Base-by-base conservation (phyloP, 2,113 vertebrate genomes). In the Brachyistius frenatus region DNA sequence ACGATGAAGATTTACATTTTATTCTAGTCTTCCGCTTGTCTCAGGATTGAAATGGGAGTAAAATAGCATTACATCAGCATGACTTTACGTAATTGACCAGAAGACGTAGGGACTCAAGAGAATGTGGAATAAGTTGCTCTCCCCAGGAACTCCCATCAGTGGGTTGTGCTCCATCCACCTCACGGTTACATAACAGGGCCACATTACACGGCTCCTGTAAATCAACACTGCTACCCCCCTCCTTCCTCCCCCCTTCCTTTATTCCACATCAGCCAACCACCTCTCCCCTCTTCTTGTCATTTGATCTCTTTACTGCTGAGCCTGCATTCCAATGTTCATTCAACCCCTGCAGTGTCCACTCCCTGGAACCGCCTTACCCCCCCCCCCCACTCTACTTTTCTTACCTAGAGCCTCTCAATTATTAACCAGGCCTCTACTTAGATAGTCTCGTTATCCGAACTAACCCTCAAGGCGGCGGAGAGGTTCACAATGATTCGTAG, bases 321-420 rank as follows among this genome's bases (percentile, higher is more conserved):
- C 68, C 85, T 82, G 84, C 92, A 93, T 93, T 93, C 91, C 89
- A 88, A 46, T 86, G 87, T 90, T 90, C 89, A 91, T 90, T 91
- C 86, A 92, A 90, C 88, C 91, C 83, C 53, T 85, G 73, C 65
- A 66, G 73, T 60, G 73, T 82, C 66, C 66, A 10, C 76, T 74
- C 78, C 77, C 61, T 16, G 7, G 1, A 62, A 73, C 56, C 62
- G 67, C 52, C 56, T 5, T 52, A 6, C 55, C 16, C 76, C 66
- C 64, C 32, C 39, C 67, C 66, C 46, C 58, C 78, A 33, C 41
- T 3, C 64, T 54, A 41, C 76, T 74, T 32, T 74, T 68, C 74
- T 79, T 80, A 66, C 66, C 58, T 65, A 76, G 73, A 77, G 44
- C 65, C 62, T 57, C 79, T 81, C 63, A 62, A 9, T 76, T 62